Conservation (phyloP, 1,140 invertebrate species). For the Bombus superbus region DNA sequence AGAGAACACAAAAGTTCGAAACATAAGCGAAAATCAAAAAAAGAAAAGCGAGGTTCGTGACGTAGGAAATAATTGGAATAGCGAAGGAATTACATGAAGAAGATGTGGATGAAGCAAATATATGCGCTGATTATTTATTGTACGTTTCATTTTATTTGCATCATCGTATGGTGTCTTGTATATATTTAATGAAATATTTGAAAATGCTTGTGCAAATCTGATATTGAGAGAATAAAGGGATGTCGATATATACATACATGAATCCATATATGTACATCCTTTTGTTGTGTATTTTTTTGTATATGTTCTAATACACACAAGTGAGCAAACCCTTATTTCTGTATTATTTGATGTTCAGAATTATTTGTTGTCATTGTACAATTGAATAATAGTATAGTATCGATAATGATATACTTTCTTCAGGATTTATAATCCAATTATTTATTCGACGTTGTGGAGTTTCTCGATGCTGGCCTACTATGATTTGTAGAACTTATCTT, state of each 20-base stretch:
- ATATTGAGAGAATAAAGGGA: constrained; percentile 18
- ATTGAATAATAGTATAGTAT: not conserved
- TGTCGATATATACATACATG: constrained; percentile 33
- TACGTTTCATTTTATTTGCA: not conserved
- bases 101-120: not conserved
- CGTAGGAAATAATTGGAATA: not conserved
- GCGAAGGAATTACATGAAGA: not conserved
- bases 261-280: constrained; percentile 18
- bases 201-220: constrained; percentile 26
- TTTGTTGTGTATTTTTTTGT: not conserved
- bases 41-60: constrained; percentile 69
- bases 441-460: constrained; percentile 73
- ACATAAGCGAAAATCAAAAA: constrained; percentile 72
- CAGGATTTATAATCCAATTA: constrained; percentile 33
- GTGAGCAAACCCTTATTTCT: constrained; percentile 48
- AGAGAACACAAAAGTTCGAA: constrained; percentile 73
- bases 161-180: not conserved
- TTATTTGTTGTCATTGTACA: constrained; percentile 25
- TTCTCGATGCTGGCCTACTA: constrained; percentile 78
- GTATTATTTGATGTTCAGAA: not conserved
- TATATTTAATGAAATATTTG: constrained; percentile 15
- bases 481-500: constrained; percentile 73
- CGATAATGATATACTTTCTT: not conserved
- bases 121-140: constrained; percentile 32
- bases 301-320: constrained; percentile 28